Base-by-base conservation (phyloP, 2,888 invertebrate genomes). In the Ecliptopera silaceata region DNA sequence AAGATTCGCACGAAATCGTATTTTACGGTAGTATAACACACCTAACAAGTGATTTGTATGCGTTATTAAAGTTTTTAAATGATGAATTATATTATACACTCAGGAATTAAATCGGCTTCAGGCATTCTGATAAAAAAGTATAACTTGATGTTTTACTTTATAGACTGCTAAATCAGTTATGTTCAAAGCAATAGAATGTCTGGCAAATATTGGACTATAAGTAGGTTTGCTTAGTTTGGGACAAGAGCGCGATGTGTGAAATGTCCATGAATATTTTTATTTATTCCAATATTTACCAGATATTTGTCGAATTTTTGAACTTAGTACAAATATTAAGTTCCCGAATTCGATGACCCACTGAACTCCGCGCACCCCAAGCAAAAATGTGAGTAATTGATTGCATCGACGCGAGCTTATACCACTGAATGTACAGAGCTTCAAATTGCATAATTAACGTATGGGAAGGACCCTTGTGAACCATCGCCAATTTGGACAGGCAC, bases 391-490 rank as follows among this genome's bases (percentile, higher is more conserved):
- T 88, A 88, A 90, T 88, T 88, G 88, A 88, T 90, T 88, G 83
- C 82, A 85, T 82, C 79, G 82, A 80, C 76, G 77, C 79, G 75
- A 84, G 80, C 86, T 89, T 88, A 87, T 90, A 88, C 84, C 77
- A 79, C 72, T 86, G 87, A 89, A 89, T 89, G 91, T 88, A 85
- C 82, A 73, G 80, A 79, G 78, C 77, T 80, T 80, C 75, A 82
- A 89, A 88, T 88, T 86, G 86, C 86, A 85, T 90, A 88, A 87
- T 90, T 88, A 89, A 86, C 86, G 85, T 87, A 84, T 84, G 82
- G 85, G 83, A 82, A 83, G 81, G 75, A 80, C 87, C 91, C 88
- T 84, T 75, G 79, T 71, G 82, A 80, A 80, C 79, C 80, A 83
- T 78, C 86, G 86, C 88, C 89, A 90, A 90, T 90, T 88, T 87